phyloP scores from a whole-genome alignment of 2,113 vertebrate species.

The Microcebus murinus region DNA sequence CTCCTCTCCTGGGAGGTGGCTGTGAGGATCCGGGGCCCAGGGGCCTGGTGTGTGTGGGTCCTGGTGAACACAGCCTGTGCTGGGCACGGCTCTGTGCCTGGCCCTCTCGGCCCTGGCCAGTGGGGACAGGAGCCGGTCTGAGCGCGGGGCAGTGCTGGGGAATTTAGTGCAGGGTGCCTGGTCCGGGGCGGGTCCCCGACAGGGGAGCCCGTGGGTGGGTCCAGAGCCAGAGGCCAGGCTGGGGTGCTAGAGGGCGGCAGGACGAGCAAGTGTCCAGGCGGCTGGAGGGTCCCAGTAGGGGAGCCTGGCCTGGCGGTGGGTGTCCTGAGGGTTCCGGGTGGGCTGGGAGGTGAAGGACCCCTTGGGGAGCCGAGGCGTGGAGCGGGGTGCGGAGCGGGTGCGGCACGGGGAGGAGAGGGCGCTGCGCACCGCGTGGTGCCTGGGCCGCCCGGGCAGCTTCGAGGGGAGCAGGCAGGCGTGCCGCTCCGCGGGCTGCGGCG shows the following conservation, averaged over 20 bases:
- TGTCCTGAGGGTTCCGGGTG: background rate
- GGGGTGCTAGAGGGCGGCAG: background rate
- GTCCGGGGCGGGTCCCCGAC: too few relatives aligned
- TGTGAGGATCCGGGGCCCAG: background rate
- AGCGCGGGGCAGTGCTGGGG: background rate
- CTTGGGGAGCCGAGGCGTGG: background rate
- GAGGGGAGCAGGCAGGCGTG: background rate
- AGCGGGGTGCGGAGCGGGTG: background rate
- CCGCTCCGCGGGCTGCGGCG: background rate
- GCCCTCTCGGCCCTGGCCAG: background rate
- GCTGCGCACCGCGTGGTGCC: background rate
- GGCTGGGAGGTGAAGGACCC: background rate
- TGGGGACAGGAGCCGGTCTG: background rate
- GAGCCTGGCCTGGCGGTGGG: background rate
- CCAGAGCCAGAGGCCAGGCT: background rate
- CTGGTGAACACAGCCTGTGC: background rate
- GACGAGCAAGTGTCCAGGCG: too few relatives aligned
- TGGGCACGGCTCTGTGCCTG: background rate
- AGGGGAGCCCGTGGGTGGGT: background rate
- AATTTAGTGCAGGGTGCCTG: background rate
- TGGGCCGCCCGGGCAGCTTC: too few relatives aligned
- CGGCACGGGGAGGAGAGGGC: too few relatives aligned
- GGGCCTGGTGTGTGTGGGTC: rapidly evolving
- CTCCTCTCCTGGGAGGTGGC: background rate
- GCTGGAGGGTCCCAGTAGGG: background rate